Evolutionary conservation across 2,888 invertebrate species (phyloP).

Genomic region (Hyposoter didymator): DNA sequence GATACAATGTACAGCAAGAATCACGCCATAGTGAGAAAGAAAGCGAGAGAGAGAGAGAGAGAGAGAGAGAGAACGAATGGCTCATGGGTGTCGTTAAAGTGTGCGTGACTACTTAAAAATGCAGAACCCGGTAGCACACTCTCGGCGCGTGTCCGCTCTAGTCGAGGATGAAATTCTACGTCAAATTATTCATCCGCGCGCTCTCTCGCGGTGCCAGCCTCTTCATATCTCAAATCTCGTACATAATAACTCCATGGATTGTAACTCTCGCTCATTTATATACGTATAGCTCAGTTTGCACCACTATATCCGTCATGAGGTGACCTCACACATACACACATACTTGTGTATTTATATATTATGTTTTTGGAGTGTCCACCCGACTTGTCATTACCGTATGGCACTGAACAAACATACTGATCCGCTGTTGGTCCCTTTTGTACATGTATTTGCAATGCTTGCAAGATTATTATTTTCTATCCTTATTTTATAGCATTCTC

Average conservation of each 20-base stretch:
- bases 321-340: conserved; percentile 22
- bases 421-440: conserved; percentile 22
- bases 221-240: conserved; percentile 43
- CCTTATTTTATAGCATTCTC: not conserved
- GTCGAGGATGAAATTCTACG: conserved; percentile 68
- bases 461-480: conserved; percentile 22
- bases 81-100: conserved; percentile 59
- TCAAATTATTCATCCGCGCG: conserved; percentile 67
- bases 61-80: conserved; percentile 7
- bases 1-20: conserved; percentile 48
- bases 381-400: conserved; percentile 65
- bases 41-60: not conserved
- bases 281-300: conserved; percentile 35
- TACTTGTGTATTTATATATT: conserved; percentile 4
- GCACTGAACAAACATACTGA: conserved; percentile 49
- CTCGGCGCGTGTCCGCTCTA: conserved; percentile 67
- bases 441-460: conserved; percentile 26
- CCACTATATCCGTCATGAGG: conserved; percentile 57
- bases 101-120: conserved; percentile 67
- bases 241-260: conserved; percentile 44
- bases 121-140: conserved; percentile 60
- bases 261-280: conserved; percentile 40
- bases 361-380: conserved; percentile 58
- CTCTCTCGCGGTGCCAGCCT: conserved; percentile 21
- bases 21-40: conserved; percentile 17